Percentiles rank a stretch among this genome's conserved stretches.
Evolutionary conservation across 2,888 invertebrate genomes (phyloP).

Genomic region (Aquatica leii): DNA sequence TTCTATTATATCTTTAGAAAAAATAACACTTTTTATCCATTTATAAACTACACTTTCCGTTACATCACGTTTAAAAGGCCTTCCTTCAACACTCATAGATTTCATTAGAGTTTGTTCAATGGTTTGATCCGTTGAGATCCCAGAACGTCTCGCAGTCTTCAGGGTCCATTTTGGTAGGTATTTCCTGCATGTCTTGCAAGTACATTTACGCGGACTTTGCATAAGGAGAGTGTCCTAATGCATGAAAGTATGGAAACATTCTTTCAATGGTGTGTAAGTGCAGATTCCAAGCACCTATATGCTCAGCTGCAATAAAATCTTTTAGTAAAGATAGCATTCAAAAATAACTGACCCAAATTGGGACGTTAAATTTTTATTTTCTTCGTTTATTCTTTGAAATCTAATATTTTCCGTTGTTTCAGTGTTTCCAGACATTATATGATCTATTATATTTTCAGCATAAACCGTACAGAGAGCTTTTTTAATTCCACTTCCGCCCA

Average conservation of each 20-base stretch:
- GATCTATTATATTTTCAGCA: too few relatives aligned
- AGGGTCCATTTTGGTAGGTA: conserved; percentile 29
- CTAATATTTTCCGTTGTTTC: background rate
- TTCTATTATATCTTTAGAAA: conserved; percentile 20
- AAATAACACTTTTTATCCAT: too few relatives aligned
- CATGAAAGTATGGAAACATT: conserved; percentile 40
- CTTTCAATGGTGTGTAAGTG: conserved; percentile 39
- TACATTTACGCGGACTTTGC: too few relatives aligned
- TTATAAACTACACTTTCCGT: too few relatives aligned
- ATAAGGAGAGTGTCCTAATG: too few relatives aligned
- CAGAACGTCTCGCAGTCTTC: conserved; percentile 36
- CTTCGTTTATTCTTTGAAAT: background rate
- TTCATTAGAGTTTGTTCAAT: too few relatives aligned
- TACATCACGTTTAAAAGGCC: too few relatives aligned
- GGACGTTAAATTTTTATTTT: too few relatives aligned
- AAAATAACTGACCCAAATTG: conserved; percentile 4
- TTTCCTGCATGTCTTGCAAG: conserved; percentile 40
- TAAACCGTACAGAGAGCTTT: background rate
- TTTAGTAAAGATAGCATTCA: conserved; percentile 6
- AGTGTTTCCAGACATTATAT: background rate
- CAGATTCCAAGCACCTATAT: too few relatives aligned
- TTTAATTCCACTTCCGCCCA: background rate
- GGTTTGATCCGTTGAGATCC: conserved; percentile 40
- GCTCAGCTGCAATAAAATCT: too few relatives aligned
- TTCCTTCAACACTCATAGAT: too few relatives aligned